A percentile compares a stretch with the other conserved stretches of the same genome.
Evolutionary conservation across 2,797 vertebrate genomes (phyloP).

Genomic region (Anguilla megastoma): DNA sequence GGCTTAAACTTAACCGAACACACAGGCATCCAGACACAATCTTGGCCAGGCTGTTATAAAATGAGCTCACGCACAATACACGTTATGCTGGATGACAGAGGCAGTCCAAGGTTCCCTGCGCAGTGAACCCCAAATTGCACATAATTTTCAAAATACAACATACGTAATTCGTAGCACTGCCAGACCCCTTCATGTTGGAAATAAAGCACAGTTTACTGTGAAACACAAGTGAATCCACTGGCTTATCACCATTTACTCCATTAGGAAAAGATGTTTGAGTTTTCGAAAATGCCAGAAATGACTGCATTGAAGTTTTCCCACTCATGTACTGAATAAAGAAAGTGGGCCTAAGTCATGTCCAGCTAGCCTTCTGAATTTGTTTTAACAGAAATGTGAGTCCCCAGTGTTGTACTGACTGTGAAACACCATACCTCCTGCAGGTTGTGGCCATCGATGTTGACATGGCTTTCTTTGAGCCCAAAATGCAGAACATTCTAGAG

Average conservation of each 20-base stretch:
- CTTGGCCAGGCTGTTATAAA: neutral
- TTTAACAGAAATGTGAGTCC: neutral
- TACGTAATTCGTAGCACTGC: neutral
- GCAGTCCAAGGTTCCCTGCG: neutral
- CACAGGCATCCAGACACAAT: neutral
- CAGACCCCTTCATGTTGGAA: neutral
- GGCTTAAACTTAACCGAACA: neutral
- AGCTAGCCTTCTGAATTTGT: neutral
- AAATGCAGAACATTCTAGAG: constrained; percentile 92
- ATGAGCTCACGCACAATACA: neutral
- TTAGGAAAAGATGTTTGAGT: neutral
- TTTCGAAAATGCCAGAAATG: neutral
- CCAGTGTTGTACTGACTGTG: neutral
- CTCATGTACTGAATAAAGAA: neutral
- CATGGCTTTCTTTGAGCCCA: constrained; percentile 98
- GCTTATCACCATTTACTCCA: neutral
- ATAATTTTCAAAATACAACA: neutral
- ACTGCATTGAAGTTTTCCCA: neutral
- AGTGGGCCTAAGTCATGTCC: neutral
- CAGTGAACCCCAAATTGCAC: neutral
- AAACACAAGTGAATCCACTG: neutral
- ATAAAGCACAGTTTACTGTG: neutral
- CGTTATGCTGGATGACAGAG: neutral
- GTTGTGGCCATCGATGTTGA: constrained; percentile 97
- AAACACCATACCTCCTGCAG: constrained; percentile 61